Conservation (phyloP, 2,797 vertebrate species). For the Sternarchorhynchus goeldii region DNA sequence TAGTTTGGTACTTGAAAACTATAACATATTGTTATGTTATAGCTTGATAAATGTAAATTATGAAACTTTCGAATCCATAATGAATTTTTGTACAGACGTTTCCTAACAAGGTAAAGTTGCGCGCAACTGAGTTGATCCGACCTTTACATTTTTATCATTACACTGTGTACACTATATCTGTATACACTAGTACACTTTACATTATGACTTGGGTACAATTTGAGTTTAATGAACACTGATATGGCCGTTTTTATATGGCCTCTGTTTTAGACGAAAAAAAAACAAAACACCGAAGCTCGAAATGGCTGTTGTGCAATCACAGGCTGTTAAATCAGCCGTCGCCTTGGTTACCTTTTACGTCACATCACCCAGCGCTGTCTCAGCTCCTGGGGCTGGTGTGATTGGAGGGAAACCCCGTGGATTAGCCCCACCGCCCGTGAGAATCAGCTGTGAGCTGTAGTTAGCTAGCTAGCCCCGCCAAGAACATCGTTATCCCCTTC, state of each 20-base stretch:
- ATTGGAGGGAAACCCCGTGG: slow-evolving; percentile 97
- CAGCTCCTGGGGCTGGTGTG: slow-evolving; percentile 81
- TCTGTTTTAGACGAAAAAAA: background rate
- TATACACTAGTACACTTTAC: too few species aligned
- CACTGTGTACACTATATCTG: too few species aligned
- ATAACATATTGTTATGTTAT: too few species aligned
- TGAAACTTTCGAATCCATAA: too few species aligned
- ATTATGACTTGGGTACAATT: too few species aligned
- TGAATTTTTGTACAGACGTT: too few species aligned
- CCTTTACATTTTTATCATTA: too few species aligned
- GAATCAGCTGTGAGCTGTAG: slow-evolving; percentile 79
- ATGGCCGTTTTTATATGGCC: background rate
- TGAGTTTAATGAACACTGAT: background rate
- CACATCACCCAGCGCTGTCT: slow-evolving; percentile 82
- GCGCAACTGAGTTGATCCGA: too few species aligned
- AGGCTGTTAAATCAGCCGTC: slow-evolving; percentile 72
- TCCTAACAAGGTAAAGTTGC: too few species aligned
- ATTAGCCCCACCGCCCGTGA: slow-evolving; percentile 66
- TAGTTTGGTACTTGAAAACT: too few species aligned
- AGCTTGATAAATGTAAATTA: too few species aligned
- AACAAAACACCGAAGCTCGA: slow-evolving; percentile 27
- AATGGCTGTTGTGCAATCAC: slow-evolving; percentile 39
- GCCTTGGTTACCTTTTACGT: slow-evolving; percentile 88
- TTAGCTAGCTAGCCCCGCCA: slow-evolving; percentile 56
- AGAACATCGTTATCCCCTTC: slow-evolving; percentile 59